These are phyloP conservation scores for Cyrtonyx montezumae DNA, from an alignment of 2,113 vertebrate species.

Conservation along the genomic window DNA sequence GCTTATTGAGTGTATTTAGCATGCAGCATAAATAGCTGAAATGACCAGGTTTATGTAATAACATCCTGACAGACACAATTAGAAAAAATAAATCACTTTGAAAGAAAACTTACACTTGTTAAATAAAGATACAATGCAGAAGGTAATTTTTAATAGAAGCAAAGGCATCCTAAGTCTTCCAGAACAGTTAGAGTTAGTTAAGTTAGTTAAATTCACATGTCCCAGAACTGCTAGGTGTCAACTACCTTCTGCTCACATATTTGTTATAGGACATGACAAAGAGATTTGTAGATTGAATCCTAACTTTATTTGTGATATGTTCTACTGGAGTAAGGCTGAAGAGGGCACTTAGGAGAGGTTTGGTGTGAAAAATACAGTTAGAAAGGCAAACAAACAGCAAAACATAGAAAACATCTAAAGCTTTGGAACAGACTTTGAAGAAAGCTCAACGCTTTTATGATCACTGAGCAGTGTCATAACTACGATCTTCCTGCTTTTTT, in stretches of 20 bases:
- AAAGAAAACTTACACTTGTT: neutral
- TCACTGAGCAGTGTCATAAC: neutral
- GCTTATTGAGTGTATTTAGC: conserved; percentile 31
- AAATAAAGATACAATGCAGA: neutral
- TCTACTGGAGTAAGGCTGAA: neutral
- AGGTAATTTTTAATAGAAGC: neutral
- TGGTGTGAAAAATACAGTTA: neutral
- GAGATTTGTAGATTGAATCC: conserved; percentile 25
- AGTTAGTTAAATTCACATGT: neutral
- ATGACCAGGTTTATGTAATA: neutral
- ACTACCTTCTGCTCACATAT: conserved; percentile 11
- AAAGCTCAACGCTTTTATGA: neutral
- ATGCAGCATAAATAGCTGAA: neutral
- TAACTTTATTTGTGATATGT: neutral
- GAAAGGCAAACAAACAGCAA: neutral
- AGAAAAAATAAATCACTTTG: neutral
- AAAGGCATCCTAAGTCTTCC: neutral
- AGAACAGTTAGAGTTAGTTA: neutral
- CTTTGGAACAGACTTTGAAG: neutral
- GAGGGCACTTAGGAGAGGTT: neutral
- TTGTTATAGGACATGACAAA: neutral
- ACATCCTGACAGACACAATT: neutral
- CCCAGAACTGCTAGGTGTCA: conserved; percentile 15
- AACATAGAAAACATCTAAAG: neutral
- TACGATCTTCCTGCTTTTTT: neutral